phyloP scores from a whole-genome alignment of 2,113 vertebrate genomes.

The Urocitellus parryii region DNA sequence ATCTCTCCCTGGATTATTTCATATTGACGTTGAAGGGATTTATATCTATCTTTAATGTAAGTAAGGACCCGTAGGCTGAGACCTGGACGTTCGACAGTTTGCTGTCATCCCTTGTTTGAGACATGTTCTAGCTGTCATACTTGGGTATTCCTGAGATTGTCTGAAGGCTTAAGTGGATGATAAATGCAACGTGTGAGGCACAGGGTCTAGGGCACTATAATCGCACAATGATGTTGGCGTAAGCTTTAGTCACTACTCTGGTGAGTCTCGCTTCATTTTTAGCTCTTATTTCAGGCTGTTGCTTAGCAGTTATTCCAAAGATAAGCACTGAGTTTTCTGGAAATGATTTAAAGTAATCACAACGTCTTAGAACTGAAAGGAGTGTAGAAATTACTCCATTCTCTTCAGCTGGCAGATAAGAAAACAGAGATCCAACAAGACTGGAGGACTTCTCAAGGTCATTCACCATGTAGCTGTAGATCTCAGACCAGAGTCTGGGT shows the following conservation, averaged over 20 bases:
- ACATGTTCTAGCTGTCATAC: background rate
- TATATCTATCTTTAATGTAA: background rate
- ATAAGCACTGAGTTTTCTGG: constrained; percentile 61
- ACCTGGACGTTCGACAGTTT: background rate
- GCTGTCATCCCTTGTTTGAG: background rate
- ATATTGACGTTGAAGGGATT: background rate
- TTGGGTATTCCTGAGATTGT: background rate
- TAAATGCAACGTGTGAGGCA: background rate
- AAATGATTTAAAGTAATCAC: constrained; percentile 60
- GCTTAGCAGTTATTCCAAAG: constrained; percentile 52
- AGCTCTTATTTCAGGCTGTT: constrained; percentile 53
- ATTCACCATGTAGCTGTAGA: background rate
- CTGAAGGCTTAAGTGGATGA: background rate
- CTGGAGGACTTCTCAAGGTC: constrained; percentile 12
- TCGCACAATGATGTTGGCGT: background rate
- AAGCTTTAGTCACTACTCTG: background rate
- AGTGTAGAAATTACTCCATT: background rate
- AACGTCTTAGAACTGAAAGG: constrained; percentile 25
- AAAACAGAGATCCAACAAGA: constrained; percentile 29
- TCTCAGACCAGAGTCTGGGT: background rate
- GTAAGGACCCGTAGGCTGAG: background rate
- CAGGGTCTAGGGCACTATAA: background rate
- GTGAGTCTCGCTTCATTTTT: background rate
- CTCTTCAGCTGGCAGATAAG: background rate
- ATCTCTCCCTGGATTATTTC: background rate